phyloP scores from a whole-genome alignment of 2,888 invertebrate genomes.

The Anagyrus pseudococci region DNA sequence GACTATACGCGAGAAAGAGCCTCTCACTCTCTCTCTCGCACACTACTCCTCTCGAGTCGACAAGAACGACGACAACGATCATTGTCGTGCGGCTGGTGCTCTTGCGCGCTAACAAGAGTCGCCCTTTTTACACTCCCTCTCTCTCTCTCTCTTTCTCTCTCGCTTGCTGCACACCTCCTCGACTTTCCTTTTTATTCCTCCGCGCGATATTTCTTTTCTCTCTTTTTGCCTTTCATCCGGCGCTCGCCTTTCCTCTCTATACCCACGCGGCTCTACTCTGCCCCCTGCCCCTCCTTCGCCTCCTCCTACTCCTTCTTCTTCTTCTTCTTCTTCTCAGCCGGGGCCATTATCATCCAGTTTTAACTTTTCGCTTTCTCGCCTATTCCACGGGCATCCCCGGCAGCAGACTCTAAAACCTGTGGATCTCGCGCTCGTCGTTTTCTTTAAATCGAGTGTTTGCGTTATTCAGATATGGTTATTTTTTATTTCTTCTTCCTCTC shows the following conservation, averaged over 20 bases:
- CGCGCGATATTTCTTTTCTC: neutral
- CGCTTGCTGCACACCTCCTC: neutral
- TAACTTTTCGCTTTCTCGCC: neutral
- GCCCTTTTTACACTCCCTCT: neutral
- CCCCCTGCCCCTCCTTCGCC: no score
- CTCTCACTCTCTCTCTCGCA: neutral
- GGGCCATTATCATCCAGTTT: conserved; percentile 3
- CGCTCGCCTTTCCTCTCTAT: no score
- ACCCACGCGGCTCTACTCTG: no score
- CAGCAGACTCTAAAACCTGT: neutral
- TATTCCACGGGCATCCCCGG: no score
- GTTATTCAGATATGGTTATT: no score
- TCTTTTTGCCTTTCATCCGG: neutral
- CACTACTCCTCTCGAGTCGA: neutral
- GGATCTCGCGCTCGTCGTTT: no score
- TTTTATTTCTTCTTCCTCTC: no score
- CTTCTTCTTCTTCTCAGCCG: no score
- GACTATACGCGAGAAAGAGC: neutral
- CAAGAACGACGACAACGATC: conserved; percentile 22
- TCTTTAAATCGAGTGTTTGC: no score
- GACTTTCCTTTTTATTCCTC: neutral
- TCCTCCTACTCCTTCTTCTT: neutral
- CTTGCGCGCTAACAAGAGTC: conserved; percentile 26
- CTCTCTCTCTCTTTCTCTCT: conserved; percentile 5
- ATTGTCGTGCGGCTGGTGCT: conserved; percentile 19